Evolutionary conservation across 1,140 invertebrate genomes (phyloP), one percentile per base, ranked within the genome.

Genomic region (Penaeus indicus): DNA sequence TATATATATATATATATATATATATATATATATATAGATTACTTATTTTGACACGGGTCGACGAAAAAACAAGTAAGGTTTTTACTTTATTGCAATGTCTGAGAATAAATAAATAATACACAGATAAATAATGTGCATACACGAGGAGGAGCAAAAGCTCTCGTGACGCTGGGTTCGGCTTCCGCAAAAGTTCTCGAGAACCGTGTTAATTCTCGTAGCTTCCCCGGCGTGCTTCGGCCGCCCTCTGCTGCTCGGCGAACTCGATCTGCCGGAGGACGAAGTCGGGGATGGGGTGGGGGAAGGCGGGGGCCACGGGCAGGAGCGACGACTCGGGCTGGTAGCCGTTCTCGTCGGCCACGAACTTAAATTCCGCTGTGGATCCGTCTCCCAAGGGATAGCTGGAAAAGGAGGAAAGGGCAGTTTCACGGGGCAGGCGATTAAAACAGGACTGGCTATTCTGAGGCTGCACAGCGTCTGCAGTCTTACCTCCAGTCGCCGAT

Each of bases 231-330:
- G 85, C 85, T 60, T 79, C 79, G 25, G 72, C 61, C 75, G 78
- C 85, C 47, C 79, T 77, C 75, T 86, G 72, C 19, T 79, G 85
- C 19, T 77, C 22, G 32, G 85, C 85, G 64, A 75, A 75, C 85
- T 86, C 85, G 85, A 86, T 86, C 85, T 86, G 85, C 54, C 79
- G 61, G 27, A 86, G 25, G 75, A 78, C 85, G 85, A 63, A 64
- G 54, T 86, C 72, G 21, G 85, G 85, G 54, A 86, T 62, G 7
- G 61, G 72, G 85, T 86, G 85, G 54, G 77, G 85, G 85, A 78
- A 78, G n/a, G 61, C 72, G 32, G 85, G 85, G n/a, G 85, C 85
- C 47, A 86, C 75, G 72, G 85, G 85, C 75, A 86, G 75, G 25
- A 86, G 75, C 54, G 42, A 42, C 27, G 85, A 86, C 25, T 79